Evolutionary conservation across 2,113 vertebrate species (phyloP).

Genomic region (Salvelinus alpinus): DNA sequence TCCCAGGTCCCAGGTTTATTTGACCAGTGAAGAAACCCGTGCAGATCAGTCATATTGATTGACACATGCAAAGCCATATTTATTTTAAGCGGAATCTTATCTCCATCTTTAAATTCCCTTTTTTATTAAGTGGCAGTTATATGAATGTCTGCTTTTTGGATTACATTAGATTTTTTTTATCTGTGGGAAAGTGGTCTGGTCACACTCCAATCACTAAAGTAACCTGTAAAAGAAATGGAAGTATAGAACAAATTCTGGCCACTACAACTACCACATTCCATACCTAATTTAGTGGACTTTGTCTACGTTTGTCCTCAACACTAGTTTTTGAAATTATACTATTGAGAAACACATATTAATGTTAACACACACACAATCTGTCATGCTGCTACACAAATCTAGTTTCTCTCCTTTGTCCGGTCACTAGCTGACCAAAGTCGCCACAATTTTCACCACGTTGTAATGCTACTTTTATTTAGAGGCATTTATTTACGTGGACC

Average conservation of each 20-base stretch:
- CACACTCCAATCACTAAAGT: background rate
- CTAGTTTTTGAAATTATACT: background rate
- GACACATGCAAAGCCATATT: constrained; percentile 54
- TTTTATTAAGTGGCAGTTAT: constrained; percentile 3
- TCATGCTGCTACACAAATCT: background rate
- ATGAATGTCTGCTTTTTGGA: constrained; percentile 6
- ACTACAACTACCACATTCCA: too few relatives aligned
- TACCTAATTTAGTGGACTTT: too few relatives aligned
- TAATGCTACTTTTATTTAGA: background rate
- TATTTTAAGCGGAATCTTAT: constrained; percentile 14
- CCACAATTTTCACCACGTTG: background rate
- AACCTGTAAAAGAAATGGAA: background rate
- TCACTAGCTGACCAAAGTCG: constrained; percentile 12
- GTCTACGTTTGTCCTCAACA: too few relatives aligned
- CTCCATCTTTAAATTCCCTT: background rate
- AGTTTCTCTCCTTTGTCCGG: background rate
- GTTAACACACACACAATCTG: background rate
- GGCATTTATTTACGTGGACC: background rate
- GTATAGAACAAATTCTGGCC: too few relatives aligned
- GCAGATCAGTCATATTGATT: constrained; percentile 45
- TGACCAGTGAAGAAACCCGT: background rate
- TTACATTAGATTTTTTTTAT: background rate
- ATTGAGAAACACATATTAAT: background rate
- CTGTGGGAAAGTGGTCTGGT: background rate
- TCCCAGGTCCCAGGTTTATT: constrained; percentile 35